Percentiles rank a stretch among this genome's conserved stretches.
These are phyloP conservation scores for Rhinoraja longicauda DNA, from an alignment of 2,797 vertebrate species.

Conservation along the genomic window DNA sequence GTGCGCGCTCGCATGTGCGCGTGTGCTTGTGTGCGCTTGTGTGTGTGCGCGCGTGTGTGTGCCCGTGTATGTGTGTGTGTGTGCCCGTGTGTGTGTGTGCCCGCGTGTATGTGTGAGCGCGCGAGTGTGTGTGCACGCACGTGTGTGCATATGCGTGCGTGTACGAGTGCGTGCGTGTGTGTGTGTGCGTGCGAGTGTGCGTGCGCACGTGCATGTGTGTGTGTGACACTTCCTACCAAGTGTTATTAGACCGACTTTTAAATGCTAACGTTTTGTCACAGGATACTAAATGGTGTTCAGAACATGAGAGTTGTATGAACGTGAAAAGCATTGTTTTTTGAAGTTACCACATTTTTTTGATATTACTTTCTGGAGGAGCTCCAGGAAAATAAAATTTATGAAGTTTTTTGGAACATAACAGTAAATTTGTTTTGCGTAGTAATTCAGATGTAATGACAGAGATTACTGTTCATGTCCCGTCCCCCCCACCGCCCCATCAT, in stretches of 20 bases:
- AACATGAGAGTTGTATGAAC: not conserved
- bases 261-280: no score
- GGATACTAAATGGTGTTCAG: not conserved
- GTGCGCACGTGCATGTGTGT: no score
- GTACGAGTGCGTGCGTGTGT: no score
- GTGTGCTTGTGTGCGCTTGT: no score
- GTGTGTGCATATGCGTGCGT: no score
- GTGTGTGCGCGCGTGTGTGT: no score
- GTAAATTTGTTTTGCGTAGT: not conserved
- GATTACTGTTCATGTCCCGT: conserved; percentile 50
- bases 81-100: no score
- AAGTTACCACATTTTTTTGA: not conserved
- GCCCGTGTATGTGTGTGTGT: not conserved
- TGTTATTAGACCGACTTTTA: not conserved
- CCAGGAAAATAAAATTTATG: not conserved
- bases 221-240: not conserved
- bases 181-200: no score
- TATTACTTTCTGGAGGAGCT: not conserved
- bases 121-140: no score
- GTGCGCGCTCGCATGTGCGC: no score
- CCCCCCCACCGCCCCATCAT: conserved; percentile 52
- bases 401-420: not conserved
- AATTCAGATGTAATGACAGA: conserved; percentile 49
- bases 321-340: not conserved
- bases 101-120: no score